Evolutionary conservation across 2,797 vertebrate species (phyloP).

Genomic region (Bovichtus diacanthus): DNA sequence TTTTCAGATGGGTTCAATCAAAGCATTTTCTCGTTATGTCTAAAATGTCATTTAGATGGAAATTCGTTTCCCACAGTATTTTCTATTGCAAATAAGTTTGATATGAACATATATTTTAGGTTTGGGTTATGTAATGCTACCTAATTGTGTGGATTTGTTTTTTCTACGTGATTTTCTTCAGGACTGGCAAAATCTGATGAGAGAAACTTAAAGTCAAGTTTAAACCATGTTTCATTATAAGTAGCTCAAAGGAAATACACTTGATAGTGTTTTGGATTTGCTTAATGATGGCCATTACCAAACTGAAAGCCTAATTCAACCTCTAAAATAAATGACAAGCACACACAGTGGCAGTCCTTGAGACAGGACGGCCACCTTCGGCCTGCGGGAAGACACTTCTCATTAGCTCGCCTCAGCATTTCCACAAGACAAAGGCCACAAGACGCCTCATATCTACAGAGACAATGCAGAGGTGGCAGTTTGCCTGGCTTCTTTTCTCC

Average conservation of each 20-base stretch:
- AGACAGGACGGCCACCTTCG: constrained; percentile 42
- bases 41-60: not conserved
- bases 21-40: not conserved
- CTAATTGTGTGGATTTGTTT: not conserved
- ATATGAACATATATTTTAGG: not conserved
- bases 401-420: constrained; percentile 75
- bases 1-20: too few species aligned
- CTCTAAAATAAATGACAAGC: constrained; percentile 40
- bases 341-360: constrained; percentile 45
- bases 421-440: constrained; percentile 69
- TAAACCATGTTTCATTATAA: not conserved
- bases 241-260: not conserved
- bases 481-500: constrained; percentile 60
- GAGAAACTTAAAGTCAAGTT: not conserved
- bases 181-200: not conserved
- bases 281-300: constrained; percentile 16
- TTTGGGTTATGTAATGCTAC: not conserved
- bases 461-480: constrained; percentile 71
- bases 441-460: constrained; percentile 64
- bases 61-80: not conserved
- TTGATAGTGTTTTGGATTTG: not conserved
- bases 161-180: not conserved
- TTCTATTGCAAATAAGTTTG: not conserved
- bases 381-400: constrained; percentile 56
- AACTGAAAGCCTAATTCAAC: constrained; percentile 32